A percentile compares a stretch with the other conserved stretches of the same genome.
These are phyloP conservation scores for Recurvirostra avosetta DNA, from an alignment of 2,113 vertebrate genomes.

Conservation along the genomic window DNA sequence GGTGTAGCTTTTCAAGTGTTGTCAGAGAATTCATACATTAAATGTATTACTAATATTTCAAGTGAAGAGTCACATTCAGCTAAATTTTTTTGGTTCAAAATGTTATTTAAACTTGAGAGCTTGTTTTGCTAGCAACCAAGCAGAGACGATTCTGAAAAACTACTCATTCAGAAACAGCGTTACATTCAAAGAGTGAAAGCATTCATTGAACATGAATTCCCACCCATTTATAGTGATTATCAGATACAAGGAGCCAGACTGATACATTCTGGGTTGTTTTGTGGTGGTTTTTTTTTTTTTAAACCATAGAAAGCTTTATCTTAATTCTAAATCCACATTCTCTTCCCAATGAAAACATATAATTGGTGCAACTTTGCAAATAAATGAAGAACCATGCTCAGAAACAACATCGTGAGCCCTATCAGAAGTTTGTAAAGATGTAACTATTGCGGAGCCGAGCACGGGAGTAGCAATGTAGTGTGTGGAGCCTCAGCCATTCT, in stretches of 20 bases:
- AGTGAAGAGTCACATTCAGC: neutral
- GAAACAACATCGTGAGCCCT: neutral
- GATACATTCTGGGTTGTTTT: neutral
- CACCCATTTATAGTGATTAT: neutral
- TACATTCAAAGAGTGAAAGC: neutral
- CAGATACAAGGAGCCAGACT: neutral
- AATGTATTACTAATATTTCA: neutral
- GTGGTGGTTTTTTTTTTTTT: neutral
- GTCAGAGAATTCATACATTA: neutral
- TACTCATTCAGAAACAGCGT: neutral
- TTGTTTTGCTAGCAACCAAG: neutral
- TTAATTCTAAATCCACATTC: neutral
- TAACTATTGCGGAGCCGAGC: fast-evolving
- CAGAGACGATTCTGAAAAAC: neutral
- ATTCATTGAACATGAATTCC: neutral
- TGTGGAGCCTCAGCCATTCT: neutral
- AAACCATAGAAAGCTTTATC: neutral
- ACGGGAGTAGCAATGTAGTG: fast-evolving
- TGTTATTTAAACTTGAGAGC: neutral
- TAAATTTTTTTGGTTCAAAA: neutral
- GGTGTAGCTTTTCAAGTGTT: neutral
- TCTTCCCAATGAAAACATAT: neutral
- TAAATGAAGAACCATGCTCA: neutral
- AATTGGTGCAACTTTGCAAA: neutral
- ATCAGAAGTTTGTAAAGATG: neutral